These are phyloP conservation scores for Xyrauchen texanus DNA, from an alignment of 2,113 vertebrate species.

Conservation along the genomic window DNA sequence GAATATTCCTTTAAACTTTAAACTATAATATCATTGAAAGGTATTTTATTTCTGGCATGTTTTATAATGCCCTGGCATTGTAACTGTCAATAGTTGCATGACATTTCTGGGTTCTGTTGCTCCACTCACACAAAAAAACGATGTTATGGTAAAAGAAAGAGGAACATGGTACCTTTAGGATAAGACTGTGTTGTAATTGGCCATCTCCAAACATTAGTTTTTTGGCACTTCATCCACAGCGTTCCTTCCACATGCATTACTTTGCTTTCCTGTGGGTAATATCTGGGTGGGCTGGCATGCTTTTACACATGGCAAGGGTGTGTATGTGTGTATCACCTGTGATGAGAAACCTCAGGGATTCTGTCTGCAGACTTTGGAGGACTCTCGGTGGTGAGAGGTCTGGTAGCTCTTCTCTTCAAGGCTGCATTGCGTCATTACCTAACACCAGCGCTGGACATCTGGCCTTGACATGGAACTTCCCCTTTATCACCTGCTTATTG, in stretches of 20 bases:
- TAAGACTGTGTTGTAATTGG: not conserved
- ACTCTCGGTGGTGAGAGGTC: conserved; percentile 38
- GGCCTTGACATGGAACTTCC: conserved; percentile 56
- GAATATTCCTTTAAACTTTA: no score
- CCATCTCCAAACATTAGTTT: not conserved
- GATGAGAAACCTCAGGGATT: conserved; percentile 42
- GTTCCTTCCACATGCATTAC: conserved; percentile 22
- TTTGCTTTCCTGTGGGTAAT: conserved; percentile 28
- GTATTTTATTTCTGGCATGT: no score
- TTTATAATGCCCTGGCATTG: no score
- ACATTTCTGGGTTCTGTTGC: not conserved
- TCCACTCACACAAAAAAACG: not conserved
- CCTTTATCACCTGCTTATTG: conserved; percentile 61
- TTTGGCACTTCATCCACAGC: not conserved
- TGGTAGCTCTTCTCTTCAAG: conserved; percentile 49
- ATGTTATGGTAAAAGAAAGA: not conserved
- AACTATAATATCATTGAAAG: no score
- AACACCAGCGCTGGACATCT: conserved; percentile 7
- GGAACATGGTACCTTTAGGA: not conserved
- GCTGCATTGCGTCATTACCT: conserved; percentile 59
- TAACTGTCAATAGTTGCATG: no score
- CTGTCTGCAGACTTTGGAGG: conserved; percentile 37
- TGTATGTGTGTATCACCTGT: conserved; percentile 31
- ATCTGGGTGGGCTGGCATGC: conserved; percentile 23
- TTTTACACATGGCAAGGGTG: conserved; percentile 1